A percentile compares a stretch with the other conserved stretches of the same genome.
phyloP scores from a whole-genome alignment of 2,888 invertebrate genomes.

The Encarsia formosa region DNA sequence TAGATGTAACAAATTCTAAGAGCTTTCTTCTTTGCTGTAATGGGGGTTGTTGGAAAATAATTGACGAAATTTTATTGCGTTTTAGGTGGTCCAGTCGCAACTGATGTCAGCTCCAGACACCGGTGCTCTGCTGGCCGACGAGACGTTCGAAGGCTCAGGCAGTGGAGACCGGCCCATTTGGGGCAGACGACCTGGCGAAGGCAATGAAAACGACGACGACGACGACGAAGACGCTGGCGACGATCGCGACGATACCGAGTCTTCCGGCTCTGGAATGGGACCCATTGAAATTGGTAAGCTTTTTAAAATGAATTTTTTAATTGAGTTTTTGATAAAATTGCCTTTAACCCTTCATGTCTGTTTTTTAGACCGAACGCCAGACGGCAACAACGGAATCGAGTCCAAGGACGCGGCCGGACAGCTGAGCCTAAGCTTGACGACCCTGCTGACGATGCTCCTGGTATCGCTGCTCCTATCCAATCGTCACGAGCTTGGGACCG shows the following conservation, averaged over 20 bases:
- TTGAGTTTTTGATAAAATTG: background rate
- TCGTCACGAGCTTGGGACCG: background rate
- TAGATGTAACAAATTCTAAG: no score
- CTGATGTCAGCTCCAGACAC: slow-evolving; percentile 45
- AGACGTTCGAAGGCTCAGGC: slow-evolving; percentile 47
- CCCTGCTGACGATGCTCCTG: background rate
- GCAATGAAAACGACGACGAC: slow-evolving; percentile 31
- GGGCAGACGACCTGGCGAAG: slow-evolving; percentile 27
- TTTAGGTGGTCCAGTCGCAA: slow-evolving; percentile 45
- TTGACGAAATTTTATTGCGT: background rate
- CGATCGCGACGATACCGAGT: slow-evolving; percentile 34
- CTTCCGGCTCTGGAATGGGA: slow-evolving; percentile 43
- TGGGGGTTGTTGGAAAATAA: background rate
- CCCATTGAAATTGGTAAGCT: slow-evolving; percentile 36
- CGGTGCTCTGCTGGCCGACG: slow-evolving; percentile 43
- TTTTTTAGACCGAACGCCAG: slow-evolving; percentile 3
- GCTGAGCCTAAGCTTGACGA: background rate
- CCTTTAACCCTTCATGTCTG: background rate
- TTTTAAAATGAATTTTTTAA: background rate
- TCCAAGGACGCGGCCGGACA: background rate
- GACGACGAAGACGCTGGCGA: slow-evolving; percentile 34
- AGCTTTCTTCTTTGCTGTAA: background rate
- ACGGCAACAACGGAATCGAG: background rate
- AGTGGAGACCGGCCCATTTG: slow-evolving; percentile 42
- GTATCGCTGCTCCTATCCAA: no score